Evolutionary conservation across 2,888 invertebrate species (phyloP).

Genomic region (Cerceris rybyensis): DNA sequence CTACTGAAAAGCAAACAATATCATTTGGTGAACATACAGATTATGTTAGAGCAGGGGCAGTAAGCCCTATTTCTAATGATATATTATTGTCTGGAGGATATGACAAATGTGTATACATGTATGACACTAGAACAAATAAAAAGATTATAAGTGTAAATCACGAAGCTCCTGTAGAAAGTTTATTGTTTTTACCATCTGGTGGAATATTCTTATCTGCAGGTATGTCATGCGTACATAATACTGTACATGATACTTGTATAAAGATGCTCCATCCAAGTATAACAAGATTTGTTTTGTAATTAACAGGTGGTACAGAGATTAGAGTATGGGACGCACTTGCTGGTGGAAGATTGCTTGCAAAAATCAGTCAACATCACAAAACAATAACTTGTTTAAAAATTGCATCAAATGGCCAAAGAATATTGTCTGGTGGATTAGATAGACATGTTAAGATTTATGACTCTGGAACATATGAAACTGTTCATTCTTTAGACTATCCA

Average conservation of each 20-base stretch:
- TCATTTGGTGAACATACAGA: constrained; percentile 88
- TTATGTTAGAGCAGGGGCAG: constrained; percentile 92
- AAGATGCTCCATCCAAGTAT: too few relatives aligned
- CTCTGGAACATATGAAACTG: constrained; percentile 91
- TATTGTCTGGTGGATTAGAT: constrained; percentile 95
- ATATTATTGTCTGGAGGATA: constrained; percentile 93
- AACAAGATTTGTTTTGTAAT: constrained; percentile 10
- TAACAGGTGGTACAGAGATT: constrained; percentile 90
- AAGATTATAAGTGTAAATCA: constrained; percentile 91
- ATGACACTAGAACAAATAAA: constrained; percentile 90
- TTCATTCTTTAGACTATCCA: constrained; percentile 95
- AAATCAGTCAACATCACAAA: constrained; percentile 96
- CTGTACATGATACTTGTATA: background rate
- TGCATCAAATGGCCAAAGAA: constrained; percentile 90
- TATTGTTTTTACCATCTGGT: constrained; percentile 94
- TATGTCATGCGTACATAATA: constrained; percentile 64
- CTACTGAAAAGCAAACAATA: constrained; percentile 89
- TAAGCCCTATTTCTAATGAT: constrained; percentile 89
- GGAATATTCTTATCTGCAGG: constrained; percentile 95
- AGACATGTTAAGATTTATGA: constrained; percentile 97
- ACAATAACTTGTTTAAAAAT: constrained; percentile 94
- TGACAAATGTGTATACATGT: constrained; percentile 93
- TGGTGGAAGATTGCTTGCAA: constrained; percentile 92
- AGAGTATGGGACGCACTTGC: constrained; percentile 96
- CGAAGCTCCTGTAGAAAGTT: constrained; percentile 94